phyloP scores from a whole-genome alignment of 2,888 invertebrate genomes.

The Mesorhabditis spiculigera region DNA sequence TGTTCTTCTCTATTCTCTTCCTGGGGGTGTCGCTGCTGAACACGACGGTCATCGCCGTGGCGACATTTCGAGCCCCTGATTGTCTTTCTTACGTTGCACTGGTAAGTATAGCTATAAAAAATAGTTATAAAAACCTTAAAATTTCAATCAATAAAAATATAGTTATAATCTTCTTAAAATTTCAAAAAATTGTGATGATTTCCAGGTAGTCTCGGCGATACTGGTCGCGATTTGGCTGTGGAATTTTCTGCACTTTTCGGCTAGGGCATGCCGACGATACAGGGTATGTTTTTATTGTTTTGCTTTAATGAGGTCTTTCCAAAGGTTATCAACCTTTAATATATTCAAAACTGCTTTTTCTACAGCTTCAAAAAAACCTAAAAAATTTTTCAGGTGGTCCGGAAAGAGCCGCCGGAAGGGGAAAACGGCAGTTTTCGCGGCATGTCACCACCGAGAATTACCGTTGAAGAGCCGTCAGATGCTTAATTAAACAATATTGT shows the following conservation, averaged over 20 bases:
- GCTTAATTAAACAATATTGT: background rate
- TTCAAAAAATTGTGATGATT: background rate
- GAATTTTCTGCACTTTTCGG: background rate
- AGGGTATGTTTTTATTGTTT: background rate
- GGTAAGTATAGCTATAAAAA: too few relatives aligned
- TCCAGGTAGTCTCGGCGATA: background rate
- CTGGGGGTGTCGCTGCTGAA: background rate
- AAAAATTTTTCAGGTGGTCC: background rate
- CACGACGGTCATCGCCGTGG: background rate
- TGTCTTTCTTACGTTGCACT: too few relatives aligned
- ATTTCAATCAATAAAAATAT: too few relatives aligned
- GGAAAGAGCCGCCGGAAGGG: conserved; percentile 3
- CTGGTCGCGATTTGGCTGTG: background rate
- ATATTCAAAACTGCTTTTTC: background rate
- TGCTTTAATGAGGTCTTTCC: too few relatives aligned
- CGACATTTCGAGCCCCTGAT: background rate
- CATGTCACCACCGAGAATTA: background rate
- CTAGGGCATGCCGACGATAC: background rate
- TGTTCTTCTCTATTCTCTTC: background rate
- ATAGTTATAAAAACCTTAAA: too few relatives aligned
- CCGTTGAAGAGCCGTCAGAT: conserved; percentile 5
- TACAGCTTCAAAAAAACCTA: conserved; percentile 3
- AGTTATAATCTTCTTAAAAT: too few relatives aligned
- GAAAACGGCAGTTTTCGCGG: background rate
- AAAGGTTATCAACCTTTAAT: too few relatives aligned